Base-by-base conservation (phyloP, 2,113 vertebrate genomes). In the Oryzias woworae region DNA sequence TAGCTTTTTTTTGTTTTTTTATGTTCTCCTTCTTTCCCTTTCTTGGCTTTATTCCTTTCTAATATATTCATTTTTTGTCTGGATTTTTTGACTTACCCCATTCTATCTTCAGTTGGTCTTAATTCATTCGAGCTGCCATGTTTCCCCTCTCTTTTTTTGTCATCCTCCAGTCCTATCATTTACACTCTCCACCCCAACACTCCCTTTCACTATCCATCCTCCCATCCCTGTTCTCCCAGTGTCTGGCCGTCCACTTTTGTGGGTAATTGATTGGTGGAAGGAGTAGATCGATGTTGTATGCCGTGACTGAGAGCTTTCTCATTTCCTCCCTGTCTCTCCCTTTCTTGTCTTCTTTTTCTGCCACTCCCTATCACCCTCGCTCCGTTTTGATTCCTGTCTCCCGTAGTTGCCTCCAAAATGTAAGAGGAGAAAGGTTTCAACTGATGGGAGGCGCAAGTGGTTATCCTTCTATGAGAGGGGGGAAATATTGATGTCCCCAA, bases 191-290 rank as follows among this genome's bases (percentile, higher is more conserved):
- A 16, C 62, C 49, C 36, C 54, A 22, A 28, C 70, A 23, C 66
- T 83, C 73, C 36, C 69, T 64, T 70, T 62, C 64, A 15, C 24
- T 81, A 70, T 80, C 80, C 59, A 46, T 75, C 62, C 66, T 66
- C 57, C 72, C 61, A 65, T 77, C 76, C 78, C 67, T 80, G 80
- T 77, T 81, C 85, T 84, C 66, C 74, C 67, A 59, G 80, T 73
- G 82, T 85, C 85, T 85, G 77, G 58, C 80, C 82, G 62, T 81
- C 87, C 90, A 88, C 90, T 87, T 91, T 92, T 92, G 88, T 88
- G 84, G 88, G 79, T 89, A 89, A 90, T 92, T 89, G 88, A 89
- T 90, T 87, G 79, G 80, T 67, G 75, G 85, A 77, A 83, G 78
- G 79, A 84, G 82, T 67, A 78, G 80, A 91, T 92, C 89, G 78